Evolutionary conservation across 2,797 vertebrate species (phyloP).

Genomic region (Spinus olivaceus): DNA sequence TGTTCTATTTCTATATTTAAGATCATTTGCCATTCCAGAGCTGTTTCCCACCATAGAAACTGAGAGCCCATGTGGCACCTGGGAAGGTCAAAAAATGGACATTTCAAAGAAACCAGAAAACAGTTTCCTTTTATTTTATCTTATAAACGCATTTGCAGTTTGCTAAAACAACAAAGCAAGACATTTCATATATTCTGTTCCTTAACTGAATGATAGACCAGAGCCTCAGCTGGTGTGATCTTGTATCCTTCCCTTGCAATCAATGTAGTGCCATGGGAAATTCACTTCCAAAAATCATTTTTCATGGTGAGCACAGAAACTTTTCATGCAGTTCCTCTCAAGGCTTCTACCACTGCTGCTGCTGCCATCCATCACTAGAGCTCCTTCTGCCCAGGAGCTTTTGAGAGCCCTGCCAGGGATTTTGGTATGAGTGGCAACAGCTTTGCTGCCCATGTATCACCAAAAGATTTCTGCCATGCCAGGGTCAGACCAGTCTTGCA

Average conservation of each 20-base stretch:
- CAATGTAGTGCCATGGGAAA: neutral
- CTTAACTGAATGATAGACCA: neutral
- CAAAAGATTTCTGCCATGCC: neutral
- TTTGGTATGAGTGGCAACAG: neutral
- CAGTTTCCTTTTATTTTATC: constrained; percentile 1
- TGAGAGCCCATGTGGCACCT: neutral
- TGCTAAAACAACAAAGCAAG: neutral
- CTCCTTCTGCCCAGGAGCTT: neutral
- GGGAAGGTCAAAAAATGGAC: neutral
- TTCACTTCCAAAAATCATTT: neutral
- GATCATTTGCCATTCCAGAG: neutral
- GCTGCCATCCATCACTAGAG: fast-evolving
- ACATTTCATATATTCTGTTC: neutral
- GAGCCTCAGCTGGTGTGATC: neutral
- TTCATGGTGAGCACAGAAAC: neutral
- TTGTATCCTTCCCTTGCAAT: neutral
- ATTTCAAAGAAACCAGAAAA: neutral
- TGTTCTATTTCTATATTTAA: neutral
- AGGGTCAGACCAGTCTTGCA: neutral
- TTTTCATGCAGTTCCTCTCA: neutral
- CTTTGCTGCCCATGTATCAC: neutral
- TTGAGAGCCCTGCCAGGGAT: fast-evolving
- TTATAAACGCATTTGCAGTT: neutral
- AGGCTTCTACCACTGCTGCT: neutral
- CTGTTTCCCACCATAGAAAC: neutral